Evolutionary conservation across 1,140 invertebrate genomes (phyloP).

Genomic region (Lepidurus apus): DNA sequence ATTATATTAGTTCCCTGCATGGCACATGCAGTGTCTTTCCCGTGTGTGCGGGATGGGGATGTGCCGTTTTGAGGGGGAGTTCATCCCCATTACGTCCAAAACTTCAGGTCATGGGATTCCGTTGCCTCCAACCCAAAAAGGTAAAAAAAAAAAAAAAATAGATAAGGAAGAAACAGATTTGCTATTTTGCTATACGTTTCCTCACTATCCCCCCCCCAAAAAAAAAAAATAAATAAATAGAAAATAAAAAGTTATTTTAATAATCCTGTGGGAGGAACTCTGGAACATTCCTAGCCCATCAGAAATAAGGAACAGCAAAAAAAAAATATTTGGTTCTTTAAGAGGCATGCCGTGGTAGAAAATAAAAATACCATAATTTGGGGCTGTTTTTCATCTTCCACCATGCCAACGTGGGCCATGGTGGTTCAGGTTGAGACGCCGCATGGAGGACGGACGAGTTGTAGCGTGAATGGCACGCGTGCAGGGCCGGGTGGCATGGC

Average conservation of each 20-base stretch:
- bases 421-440: background rate
- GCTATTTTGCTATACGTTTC: no score
- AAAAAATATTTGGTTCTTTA: no score
- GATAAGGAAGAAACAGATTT: no score
- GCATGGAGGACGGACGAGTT: background rate
- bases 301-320: no score
- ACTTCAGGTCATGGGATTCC: background rate
- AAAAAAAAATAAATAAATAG: no score
- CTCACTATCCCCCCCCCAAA: no score
- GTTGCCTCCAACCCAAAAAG: background rate
- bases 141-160: no score
- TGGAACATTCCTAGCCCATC: no score
- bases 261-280: no score
- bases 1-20: background rate
- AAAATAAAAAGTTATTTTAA: no score
- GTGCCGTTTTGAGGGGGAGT: background rate
- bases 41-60: background rate
- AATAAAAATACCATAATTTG: no score
- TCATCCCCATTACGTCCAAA: background rate
- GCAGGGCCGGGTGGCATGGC: background rate
- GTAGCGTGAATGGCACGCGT: constrained; percentile 20
- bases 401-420: background rate
- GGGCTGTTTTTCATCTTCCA: background rate
- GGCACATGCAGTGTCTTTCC: background rate
- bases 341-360: no score